Conservation (phyloP, 2,888 invertebrate genomes). For the Oscheius myriophilus region DNA sequence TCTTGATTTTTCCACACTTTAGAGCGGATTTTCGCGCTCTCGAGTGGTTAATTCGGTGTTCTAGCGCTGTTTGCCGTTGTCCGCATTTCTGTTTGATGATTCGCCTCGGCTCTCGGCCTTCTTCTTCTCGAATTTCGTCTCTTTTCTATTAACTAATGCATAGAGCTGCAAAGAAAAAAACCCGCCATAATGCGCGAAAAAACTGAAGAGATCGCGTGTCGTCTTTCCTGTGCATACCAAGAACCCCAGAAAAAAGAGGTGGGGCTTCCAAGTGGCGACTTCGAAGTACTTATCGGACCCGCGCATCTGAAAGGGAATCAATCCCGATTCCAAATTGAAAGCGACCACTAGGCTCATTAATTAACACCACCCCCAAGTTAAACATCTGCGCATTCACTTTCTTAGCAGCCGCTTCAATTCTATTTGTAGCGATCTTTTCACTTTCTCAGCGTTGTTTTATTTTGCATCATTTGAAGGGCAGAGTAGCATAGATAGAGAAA, state of each 20-base stretch:
- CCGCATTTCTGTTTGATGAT: conserved; percentile 31
- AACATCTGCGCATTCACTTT: background rate
- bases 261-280: conserved; percentile 3
- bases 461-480: too few species aligned
- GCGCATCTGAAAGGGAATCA: conserved; percentile 26
- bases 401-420: too few species aligned
- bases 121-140: conserved; percentile 29
- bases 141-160: conserved; percentile 27
- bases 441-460: too few species aligned
- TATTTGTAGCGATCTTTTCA: too few species aligned
- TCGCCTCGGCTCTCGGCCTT: conserved; percentile 25
- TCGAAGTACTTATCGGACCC: conserved; percentile 21
- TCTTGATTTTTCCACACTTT: conserved; percentile 8
- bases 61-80: conserved; percentile 29
- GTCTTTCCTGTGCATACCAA: background rate
- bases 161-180: conserved; percentile 8
- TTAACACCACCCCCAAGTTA: conserved; percentile 1
- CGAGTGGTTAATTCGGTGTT: conserved; percentile 28
- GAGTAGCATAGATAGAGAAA: too few species aligned
- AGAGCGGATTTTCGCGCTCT: conserved; percentile 23
- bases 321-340: conserved; percentile 21
- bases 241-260: background rate
- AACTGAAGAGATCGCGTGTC: conserved; percentile 17
- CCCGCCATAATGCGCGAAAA: conserved; percentile 20
- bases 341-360: conserved; percentile 7